A percentile compares a stretch with the other conserved stretches of the same genome.
Conservation (phyloP, 2,888 invertebrate species). For the Phaedon cochleariae region DNA sequence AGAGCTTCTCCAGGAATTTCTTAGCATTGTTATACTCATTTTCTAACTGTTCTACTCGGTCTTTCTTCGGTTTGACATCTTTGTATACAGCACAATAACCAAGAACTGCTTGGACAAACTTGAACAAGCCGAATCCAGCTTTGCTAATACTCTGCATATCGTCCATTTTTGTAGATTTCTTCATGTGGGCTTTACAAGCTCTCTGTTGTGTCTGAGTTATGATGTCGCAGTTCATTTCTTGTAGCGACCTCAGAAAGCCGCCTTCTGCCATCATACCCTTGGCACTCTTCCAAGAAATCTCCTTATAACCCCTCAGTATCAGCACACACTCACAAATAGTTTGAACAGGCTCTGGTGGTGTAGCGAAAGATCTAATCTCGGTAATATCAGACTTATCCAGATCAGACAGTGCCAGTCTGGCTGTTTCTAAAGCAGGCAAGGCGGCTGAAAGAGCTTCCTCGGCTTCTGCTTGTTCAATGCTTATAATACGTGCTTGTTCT, state of each 20-base stretch:
- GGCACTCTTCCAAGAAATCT: constrained; percentile 90
- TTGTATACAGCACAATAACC: constrained; percentile 89
- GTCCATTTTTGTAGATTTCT: constrained; percentile 75
- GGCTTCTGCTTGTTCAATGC: constrained; percentile 84
- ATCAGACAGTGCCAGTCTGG: constrained; percentile 80
- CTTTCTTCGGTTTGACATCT: constrained; percentile 87
- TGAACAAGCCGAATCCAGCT: constrained; percentile 86
- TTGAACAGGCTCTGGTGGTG: constrained; percentile 90
- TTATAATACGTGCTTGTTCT: constrained; percentile 80
- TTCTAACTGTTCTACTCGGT: constrained; percentile 81
- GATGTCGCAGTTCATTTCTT: constrained; percentile 86
- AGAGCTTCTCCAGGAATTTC: constrained; percentile 74
- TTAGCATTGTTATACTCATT: constrained; percentile 72
- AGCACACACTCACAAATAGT: constrained; percentile 90
- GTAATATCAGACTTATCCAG: constrained; percentile 91
- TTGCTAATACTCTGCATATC: constrained; percentile 86
- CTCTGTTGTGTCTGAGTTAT: constrained; percentile 77
- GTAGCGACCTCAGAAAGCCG: constrained; percentile 79
- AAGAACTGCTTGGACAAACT: constrained; percentile 86
- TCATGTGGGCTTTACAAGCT: constrained; percentile 77
- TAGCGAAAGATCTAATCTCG: constrained; percentile 91
- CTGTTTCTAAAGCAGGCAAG: constrained; percentile 84
- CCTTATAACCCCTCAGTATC: constrained; percentile 82
- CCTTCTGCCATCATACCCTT: constrained; percentile 94
- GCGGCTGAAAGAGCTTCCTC: constrained; percentile 82